Percentiles rank a stretch among this genome's conserved stretches.
phyloP scores from a whole-genome alignment of 2,113 vertebrate genomes.

The Elgaria multicarinata region DNA sequence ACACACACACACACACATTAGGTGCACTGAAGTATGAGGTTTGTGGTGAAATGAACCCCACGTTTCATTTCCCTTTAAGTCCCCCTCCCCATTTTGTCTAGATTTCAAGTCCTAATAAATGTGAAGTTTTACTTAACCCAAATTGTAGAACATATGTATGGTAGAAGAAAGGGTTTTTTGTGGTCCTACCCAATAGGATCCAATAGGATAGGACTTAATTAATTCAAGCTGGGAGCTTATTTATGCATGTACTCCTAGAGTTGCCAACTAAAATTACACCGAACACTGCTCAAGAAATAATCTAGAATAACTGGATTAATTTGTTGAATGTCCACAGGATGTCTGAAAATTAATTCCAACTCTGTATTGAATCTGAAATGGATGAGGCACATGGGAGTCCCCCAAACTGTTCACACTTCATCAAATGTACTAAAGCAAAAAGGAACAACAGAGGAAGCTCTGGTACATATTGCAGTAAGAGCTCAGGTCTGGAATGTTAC shows the following conservation, averaged over 20 bases:
- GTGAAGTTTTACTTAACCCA: conserved; percentile 1
- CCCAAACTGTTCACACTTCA: neutral
- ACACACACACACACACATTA: too few species aligned
- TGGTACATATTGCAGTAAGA: neutral
- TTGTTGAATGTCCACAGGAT: neutral
- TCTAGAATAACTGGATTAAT: neutral
- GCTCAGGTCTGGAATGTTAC: neutral
- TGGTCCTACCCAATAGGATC: conserved; percentile 17
- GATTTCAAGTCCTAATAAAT: neutral
- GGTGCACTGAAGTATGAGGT: neutral
- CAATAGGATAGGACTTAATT: neutral
- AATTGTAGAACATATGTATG: neutral
- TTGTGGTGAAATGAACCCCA: fast-evolving
- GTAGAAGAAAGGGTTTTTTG: conserved; percentile 11
- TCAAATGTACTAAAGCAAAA: neutral
- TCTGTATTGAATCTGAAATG: neutral
- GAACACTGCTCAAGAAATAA: neutral
- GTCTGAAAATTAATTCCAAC: neutral
- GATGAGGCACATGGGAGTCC: neutral
- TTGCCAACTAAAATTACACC: neutral
- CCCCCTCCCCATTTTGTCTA: neutral
- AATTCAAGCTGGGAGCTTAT: neutral
- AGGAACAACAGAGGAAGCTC: neutral
- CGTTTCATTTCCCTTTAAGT: fast-evolving
- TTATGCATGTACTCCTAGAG: neutral